Evolutionary conservation across 2,888 invertebrate genomes (phyloP).

Genomic region (Beris morrisii): DNA sequence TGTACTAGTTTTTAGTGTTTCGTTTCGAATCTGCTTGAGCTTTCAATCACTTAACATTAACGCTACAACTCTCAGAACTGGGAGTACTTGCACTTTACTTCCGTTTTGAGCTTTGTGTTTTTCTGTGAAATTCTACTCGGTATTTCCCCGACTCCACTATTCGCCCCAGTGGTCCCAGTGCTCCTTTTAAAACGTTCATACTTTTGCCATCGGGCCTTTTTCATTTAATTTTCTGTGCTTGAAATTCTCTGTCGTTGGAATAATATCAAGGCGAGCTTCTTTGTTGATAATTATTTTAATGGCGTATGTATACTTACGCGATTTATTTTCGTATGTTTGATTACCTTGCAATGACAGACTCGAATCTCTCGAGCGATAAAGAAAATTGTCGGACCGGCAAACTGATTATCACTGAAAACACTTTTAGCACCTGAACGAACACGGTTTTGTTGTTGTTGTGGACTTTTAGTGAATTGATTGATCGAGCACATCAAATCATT

Average conservation of each 20-base stretch:
- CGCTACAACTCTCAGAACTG: background rate
- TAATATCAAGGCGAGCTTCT: constrained; percentile 39
- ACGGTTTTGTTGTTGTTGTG: constrained; percentile 2
- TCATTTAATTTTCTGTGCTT: constrained; percentile 28
- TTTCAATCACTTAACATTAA: background rate
- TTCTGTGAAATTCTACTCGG: background rate
- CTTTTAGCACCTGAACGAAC: background rate
- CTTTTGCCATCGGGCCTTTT: constrained; percentile 8
- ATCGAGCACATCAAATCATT: constrained; percentile 9
- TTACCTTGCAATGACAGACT: constrained; percentile 18
- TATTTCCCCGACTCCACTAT: too few relatives aligned
- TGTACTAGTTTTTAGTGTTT: too few relatives aligned
- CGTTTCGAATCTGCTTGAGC: too few relatives aligned
- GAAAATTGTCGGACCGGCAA: background rate
- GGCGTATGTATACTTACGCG: constrained; percentile 14
- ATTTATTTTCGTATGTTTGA: constrained; percentile 25
- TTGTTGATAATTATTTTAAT: constrained; percentile 35
- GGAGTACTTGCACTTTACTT: constrained; percentile 12
- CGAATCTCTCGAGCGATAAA: constrained; percentile 1
- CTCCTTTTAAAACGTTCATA: background rate
- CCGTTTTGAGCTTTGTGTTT: constrained; percentile 10
- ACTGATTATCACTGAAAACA: background rate
- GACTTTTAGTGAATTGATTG: constrained; percentile 10
- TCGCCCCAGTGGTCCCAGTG: background rate
- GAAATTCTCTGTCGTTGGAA: constrained; percentile 35